Base-by-base conservation (phyloP, 2,797 vertebrate species). In the Anolis apletophallus region DNA sequence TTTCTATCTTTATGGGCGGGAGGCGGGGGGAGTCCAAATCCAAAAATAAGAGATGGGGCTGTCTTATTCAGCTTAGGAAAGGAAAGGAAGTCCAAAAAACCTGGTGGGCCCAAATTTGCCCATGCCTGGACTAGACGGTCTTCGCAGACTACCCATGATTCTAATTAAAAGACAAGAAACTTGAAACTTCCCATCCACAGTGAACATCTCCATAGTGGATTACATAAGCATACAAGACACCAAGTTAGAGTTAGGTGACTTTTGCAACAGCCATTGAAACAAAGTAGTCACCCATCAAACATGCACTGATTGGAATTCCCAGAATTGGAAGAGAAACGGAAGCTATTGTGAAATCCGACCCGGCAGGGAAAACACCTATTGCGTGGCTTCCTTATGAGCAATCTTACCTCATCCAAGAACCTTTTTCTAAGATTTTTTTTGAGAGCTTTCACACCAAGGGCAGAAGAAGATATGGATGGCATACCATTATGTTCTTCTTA, bases 331-430 rank as follows among this genome's bases (percentile, higher is more conserved):
- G 6, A 5, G 1, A 16, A 12, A 26, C 0, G 17, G 54, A 78
- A 23, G 54, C 11, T n/a, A n/a, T 69, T 3, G 23, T 1, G 67
- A 59, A 3, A 5, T 7, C 32, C 26, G 50, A 14, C 7, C 7
- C 10, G 16, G 83, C 61, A 57, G 14, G 0, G 32, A 14, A 61
- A 78, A 21, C 40, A 7, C 46, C 21, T 21, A 1, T 29, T 29
- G 4, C 50, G 1, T 0, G 10, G 26, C 23, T 29, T 34, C 32
- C 59, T n/a, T 2, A 3, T 0, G 10, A 34, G 4, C 59, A 3
- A 21, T 8, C 57, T 36, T 10, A 23, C 13, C 29, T 9, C 1
- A 19, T 17, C 8, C 57, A 13, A 36, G 14, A 2, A 26, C 26
- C 77, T 29, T 54, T 32, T 34, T 5, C 9, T 23, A 79, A 73